phyloP scores from a whole-genome alignment of 2,888 invertebrate genomes.

The Agonopterix alstromeriana region DNA sequence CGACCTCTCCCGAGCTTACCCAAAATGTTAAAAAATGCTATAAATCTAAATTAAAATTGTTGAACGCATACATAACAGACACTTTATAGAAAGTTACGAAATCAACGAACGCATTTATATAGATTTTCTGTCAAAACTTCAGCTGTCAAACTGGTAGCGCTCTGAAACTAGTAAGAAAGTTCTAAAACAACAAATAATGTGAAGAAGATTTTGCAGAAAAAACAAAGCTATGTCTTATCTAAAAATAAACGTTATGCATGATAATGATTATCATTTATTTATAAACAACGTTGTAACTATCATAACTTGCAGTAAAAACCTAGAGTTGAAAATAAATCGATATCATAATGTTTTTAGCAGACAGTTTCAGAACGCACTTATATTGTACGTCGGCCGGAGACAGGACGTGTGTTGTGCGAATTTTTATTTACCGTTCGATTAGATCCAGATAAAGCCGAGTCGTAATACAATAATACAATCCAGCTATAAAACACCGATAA shows the following conservation, averaged over 20 bases:
- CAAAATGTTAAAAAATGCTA: not conserved
- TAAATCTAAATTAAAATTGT: not conserved
- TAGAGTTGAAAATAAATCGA: too few species aligned
- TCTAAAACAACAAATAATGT: not conserved
- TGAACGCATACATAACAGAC: not conserved
- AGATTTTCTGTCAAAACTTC: conserved; percentile 20
- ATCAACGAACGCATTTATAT: conserved; percentile 21
- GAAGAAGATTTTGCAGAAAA: not conserved
- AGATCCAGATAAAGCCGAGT: conserved; percentile 7
- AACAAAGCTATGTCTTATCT: too few species aligned
- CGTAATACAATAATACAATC: conserved; percentile 10
- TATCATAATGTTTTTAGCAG: too few species aligned
- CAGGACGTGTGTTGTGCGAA: not conserved
- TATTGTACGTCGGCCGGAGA: not conserved
- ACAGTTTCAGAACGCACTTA: conserved; percentile 11
- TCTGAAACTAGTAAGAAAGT: not conserved
- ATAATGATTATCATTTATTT: too few species aligned
- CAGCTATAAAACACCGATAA: conserved; percentile 4
- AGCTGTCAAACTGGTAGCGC: conserved; percentile 8
- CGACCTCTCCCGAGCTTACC: too few species aligned
- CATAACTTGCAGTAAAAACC: too few species aligned
- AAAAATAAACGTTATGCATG: too few species aligned
- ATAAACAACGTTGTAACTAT: too few species aligned
- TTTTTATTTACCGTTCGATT: conserved; percentile 19
- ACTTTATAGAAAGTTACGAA: conserved; percentile 6